Evolutionary conservation across 2,888 invertebrate genomes (phyloP), one percentile per base, ranked within the genome.

Genomic region (Stratiomys singularior): DNA sequence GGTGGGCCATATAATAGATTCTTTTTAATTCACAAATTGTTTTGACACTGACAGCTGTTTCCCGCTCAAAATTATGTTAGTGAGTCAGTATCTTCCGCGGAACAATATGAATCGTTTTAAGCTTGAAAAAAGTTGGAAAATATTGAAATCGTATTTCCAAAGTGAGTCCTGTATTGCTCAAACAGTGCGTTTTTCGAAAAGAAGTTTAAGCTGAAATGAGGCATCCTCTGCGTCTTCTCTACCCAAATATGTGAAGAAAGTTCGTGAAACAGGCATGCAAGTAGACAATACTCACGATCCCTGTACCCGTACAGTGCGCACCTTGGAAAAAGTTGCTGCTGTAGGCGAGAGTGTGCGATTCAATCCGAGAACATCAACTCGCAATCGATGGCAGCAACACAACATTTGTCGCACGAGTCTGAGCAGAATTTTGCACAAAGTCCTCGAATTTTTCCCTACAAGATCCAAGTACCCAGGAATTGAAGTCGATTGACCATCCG

Each of bases 371-470:
- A 78, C 76, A 76, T 77, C 52, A 52, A 52, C 52, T 52, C 52
- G 52, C 52, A 5, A 18, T 52, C 15, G 37, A 37, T 37, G 78
- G 27, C 76, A 76, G 72, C 52, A 52, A 52, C 52, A 9, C 52
- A 18, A 13, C 15, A 18, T 52, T 18, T 74, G 78, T 30, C 74
- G 58, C 28, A 81, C 81, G 64, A 72, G 78, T 52, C 76, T 82
- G 80, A 80, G 78, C 27, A 69, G 77, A 80, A 81, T 81, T 81
- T 79, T 81, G 80, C 80, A 79, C 76, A 81, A 80, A 79, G 79
- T 79, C 67, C 76, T 81, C 18, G 78, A 69, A 77, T 56, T 79
- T 37, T 76, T 30, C 7, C 52, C 37, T 80, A 81, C 80, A 80
- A 52, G 80, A 78, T 78, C 80, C 72, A 80, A 81, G 77, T 52